Conservation (phyloP, 2,797 vertebrate species). For the Serranus cabrilla region DNA sequence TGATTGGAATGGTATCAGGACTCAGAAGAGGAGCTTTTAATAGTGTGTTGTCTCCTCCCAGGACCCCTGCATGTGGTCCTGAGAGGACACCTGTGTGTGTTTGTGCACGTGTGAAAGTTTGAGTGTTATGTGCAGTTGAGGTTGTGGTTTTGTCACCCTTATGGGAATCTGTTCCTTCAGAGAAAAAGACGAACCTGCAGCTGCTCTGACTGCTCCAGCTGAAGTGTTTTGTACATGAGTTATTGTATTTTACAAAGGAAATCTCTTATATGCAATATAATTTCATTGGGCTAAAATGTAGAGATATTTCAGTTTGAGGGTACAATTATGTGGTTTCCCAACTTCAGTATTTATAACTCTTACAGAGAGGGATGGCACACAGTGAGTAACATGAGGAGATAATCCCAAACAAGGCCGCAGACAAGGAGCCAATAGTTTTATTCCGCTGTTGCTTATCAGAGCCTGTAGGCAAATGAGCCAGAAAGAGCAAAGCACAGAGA, state of each 20-base stretch:
- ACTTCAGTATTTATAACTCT: conserved; percentile 37
- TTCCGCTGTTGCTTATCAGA: conserved; percentile 70
- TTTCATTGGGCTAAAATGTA: not conserved
- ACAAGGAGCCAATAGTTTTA: conserved; percentile 53
- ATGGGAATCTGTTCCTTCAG: not conserved
- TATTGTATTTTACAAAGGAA: not conserved
- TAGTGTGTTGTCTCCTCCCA: conserved; percentile 55
- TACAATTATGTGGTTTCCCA: not conserved
- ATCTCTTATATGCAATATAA: not conserved
- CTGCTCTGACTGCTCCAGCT: not conserved
- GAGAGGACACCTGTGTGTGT: conserved; percentile 36
- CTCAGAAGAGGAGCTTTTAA: conserved; percentile 72
- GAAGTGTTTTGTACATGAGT: conserved; percentile 4
- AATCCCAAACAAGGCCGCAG: conserved; percentile 53
- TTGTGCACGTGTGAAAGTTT: conserved; percentile 18
- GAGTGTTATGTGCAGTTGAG: conserved; percentile 2
- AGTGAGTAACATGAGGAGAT: conserved; percentile 53
- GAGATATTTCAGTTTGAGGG: conserved; percentile 4
- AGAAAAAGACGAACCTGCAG: conserved; percentile 2
- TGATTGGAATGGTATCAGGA: conserved; percentile 77
- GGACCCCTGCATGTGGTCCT: conserved; percentile 33
- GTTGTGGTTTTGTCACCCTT: conserved; percentile 11
- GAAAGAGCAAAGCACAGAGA: conserved; percentile 25
- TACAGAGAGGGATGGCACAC: conserved; percentile 35
- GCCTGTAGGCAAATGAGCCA: conserved; percentile 70